Conservation (phyloP, 2,113 vertebrate genomes). For the Excalfactoria chinensis region DNA sequence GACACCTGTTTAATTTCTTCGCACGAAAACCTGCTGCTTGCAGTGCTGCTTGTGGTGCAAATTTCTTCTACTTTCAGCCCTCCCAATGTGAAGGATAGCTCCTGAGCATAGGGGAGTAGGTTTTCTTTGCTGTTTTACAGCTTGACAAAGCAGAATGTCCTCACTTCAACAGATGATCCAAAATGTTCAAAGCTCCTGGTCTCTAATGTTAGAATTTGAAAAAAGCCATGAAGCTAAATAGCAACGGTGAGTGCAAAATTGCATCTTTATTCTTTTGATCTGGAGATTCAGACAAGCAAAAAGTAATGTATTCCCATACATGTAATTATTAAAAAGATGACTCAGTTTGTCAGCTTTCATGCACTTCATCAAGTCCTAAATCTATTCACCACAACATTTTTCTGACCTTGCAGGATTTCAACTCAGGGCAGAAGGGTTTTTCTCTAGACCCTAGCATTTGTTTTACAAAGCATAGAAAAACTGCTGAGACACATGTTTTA, state of each 20-base stretch:
- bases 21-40: neutral
- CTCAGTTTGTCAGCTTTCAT: neutral
- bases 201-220: neutral
- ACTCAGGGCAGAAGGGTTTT: neutral
- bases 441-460: neutral
- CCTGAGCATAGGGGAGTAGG: neutral
- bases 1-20: neutral
- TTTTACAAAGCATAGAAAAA: neutral
- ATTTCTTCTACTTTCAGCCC: neutral
- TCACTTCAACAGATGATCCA: neutral
- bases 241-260: neutral
- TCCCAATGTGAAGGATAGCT: neutral
- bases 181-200: neutral
- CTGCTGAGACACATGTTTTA: neutral
- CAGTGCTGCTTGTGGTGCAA: neutral
- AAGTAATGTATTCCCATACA: neutral
- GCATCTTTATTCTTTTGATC: neutral
- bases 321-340: neutral
- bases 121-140: fast-evolving
- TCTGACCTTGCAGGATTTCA: neutral
- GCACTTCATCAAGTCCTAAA: neutral
- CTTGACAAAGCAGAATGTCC: neutral
- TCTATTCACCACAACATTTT: neutral
- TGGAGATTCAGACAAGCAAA: neutral
- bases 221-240: neutral